Conservation (phyloP, 2,888 invertebrate genomes). For the Eupithecia tripunctaria region DNA sequence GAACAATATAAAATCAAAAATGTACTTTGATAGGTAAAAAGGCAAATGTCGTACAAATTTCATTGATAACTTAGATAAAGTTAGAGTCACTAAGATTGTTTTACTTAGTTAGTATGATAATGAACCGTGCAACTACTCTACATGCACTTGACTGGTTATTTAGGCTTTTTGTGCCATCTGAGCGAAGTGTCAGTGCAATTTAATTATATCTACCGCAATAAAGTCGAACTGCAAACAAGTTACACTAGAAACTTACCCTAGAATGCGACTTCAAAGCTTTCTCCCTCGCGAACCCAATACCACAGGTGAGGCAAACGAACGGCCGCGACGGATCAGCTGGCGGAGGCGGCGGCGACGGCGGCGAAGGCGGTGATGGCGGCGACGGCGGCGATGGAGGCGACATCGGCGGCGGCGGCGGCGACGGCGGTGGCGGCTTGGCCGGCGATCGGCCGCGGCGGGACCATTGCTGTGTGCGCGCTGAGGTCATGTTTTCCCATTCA, state of each 20-base stretch:
- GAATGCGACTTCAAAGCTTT: conserved; percentile 92
- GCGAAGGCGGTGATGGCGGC: conserved; percentile 50
- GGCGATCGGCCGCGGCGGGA: conserved; percentile 62
- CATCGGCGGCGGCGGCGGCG: conserved; percentile 48
- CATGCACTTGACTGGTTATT: too few relatives aligned
- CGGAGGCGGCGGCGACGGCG: conserved; percentile 57
- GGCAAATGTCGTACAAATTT: too few relatives aligned
- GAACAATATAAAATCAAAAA: too few relatives aligned
- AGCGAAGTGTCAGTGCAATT: too few relatives aligned
- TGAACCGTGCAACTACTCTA: too few relatives aligned
- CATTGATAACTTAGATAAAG: too few relatives aligned
- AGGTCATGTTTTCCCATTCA: conserved; percentile 81
- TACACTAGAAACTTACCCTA: conserved; percentile 68
- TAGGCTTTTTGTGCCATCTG: too few relatives aligned
- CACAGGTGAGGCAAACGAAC: conserved; percentile 89
- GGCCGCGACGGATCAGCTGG: conserved; percentile 88
- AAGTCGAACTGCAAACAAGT: not conserved
- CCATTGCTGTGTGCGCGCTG: conserved; percentile 83
- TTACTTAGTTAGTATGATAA: too few relatives aligned
- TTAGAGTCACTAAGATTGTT: too few relatives aligned
- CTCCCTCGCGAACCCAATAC: conserved; percentile 91
- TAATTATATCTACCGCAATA: not conserved
- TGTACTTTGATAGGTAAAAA: too few relatives aligned
- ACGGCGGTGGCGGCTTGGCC: conserved; percentile 57
- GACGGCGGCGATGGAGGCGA: conserved; percentile 52